Conservation (phyloP, 2,113 vertebrate species). For the Thunnus thynnus region DNA sequence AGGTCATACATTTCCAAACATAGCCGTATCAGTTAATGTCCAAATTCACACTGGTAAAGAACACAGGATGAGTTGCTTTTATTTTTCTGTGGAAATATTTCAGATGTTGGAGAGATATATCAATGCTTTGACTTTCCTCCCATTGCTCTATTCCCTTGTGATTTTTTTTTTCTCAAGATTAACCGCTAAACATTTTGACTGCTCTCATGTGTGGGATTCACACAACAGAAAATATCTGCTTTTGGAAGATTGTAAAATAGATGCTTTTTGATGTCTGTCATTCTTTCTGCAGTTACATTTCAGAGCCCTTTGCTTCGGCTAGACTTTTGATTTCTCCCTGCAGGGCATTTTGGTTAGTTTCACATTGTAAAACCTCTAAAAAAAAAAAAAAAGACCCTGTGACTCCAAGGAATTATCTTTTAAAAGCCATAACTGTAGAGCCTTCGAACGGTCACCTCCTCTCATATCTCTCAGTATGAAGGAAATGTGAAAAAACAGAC, state of each 20-base stretch:
- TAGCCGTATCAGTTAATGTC: background rate
- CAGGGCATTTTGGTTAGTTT: conserved; percentile 17
- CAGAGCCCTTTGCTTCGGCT: conserved; percentile 12
- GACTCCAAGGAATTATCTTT: conserved; percentile 22
- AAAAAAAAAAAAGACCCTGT: background rate
- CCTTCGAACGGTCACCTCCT: conserved; percentile 16
- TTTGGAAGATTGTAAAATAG: background rate
- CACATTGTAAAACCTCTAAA: conserved; percentile 1
- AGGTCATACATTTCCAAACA: conserved; percentile 38
- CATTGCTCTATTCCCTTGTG: conserved; percentile 9
- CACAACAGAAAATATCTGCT: conserved; percentile 19
- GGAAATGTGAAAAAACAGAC: background rate
- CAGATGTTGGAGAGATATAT: conserved; percentile 24
- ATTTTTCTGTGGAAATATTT: conserved; percentile 43
- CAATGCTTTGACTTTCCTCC: background rate
- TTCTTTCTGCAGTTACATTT: conserved; percentile 22
- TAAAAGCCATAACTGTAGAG: conserved; percentile 7
- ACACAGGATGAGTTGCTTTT: conserved; percentile 9
- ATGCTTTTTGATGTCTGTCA: conserved; percentile 30
- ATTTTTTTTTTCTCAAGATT: background rate
- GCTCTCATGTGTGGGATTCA: conserved; percentile 11
- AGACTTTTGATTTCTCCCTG: conserved; percentile 28
- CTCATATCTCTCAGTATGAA: conserved; percentile 10
- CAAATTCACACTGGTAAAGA: conserved; percentile 11
- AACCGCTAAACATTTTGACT: conserved; percentile 5